Percentiles rank a stretch among this genome's conserved stretches.
These are phyloP conservation scores for Sitobion miscanthi DNA, from an alignment of 1,140 invertebrate species.

Conservation along the genomic window DNA sequence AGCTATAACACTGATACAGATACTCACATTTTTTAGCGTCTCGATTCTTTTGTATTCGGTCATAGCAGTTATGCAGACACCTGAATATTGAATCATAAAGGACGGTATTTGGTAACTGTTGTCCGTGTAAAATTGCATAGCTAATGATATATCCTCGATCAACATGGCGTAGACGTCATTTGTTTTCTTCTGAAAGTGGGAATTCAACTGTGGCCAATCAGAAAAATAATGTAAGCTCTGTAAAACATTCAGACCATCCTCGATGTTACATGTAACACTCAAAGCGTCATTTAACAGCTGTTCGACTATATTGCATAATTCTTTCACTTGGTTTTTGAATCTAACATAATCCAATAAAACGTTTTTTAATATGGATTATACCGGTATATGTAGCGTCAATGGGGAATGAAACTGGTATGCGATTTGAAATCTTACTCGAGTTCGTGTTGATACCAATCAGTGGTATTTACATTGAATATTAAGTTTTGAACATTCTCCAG, in stretches of 20 bases:
- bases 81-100: neutral
- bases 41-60: neutral
- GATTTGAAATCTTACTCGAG: neutral
- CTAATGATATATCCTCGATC: conserved; percentile 6
- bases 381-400: neutral
- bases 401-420: neutral
- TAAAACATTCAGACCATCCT: conserved; percentile 32
- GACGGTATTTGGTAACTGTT: neutral
- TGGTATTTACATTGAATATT: conserved; percentile 30
- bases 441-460: conserved; percentile 36
- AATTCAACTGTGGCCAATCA: neutral
- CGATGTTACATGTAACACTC: neutral
- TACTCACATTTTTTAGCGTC: neutral
- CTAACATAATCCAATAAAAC: neutral
- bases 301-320: neutral
- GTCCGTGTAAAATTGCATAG: neutral
- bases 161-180: neutral
- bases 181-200: neutral
- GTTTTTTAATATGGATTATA: neutral
- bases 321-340: conserved; percentile 31
- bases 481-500: conserved; percentile 37
- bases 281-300: conserved; percentile 24
- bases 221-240: conserved; percentile 37
- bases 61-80: neutral
- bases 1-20: neutral